Conservation (phyloP, 2,113 vertebrate genomes). For the Pyrgilauda ruficollis region DNA sequence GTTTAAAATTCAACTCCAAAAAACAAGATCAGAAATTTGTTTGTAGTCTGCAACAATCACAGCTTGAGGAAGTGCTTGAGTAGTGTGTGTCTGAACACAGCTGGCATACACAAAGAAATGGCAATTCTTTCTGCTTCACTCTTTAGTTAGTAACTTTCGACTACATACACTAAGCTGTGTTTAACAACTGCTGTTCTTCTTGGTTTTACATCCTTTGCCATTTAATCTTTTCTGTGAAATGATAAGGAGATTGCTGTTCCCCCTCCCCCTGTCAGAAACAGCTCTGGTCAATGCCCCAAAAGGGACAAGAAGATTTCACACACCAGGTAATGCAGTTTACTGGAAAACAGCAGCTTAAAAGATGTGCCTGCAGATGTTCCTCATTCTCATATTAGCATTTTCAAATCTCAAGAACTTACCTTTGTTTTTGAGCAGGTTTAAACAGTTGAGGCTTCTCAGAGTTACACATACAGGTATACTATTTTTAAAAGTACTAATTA, state of each 20-base stretch:
- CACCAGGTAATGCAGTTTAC: background rate
- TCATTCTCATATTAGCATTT: background rate
- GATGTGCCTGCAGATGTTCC: too few relatives aligned
- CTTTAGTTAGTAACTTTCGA: background rate
- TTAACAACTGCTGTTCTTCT: background rate
- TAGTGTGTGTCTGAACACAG: background rate
- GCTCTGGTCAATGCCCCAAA: too few relatives aligned
- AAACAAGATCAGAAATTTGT: background rate
- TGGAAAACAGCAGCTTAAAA: background rate
- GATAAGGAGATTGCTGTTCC: background rate
- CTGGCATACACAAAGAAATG: background rate
- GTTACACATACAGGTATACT: background rate
- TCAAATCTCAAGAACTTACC: background rate
- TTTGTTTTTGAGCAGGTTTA: background rate
- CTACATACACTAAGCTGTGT: fast-evolving
- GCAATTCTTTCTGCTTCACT: background rate
- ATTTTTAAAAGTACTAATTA: background rate
- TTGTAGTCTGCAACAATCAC: background rate
- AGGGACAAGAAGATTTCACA: background rate
- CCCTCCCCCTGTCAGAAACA: background rate
- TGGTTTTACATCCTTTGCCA: background rate
- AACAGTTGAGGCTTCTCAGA: background rate
- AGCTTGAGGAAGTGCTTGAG: background rate
- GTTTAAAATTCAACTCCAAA: background rate
- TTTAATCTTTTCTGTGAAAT: background rate